Base-by-base conservation (phyloP, 2,113 vertebrate species). In the Arvicanthis niloticus region DNA sequence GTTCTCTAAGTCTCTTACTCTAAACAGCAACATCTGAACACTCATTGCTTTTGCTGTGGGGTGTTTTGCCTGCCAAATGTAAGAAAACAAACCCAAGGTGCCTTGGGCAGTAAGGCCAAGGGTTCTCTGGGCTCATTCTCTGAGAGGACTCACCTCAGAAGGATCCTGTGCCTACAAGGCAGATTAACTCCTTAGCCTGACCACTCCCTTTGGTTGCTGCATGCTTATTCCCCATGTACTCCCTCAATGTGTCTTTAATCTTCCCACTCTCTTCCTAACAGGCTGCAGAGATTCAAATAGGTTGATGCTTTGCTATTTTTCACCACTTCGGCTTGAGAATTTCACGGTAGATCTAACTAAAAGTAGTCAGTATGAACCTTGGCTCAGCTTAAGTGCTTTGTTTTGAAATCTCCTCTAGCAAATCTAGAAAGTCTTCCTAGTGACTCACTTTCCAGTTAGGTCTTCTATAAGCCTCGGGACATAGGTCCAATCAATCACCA, bases 171-270 rank as follows among this genome's bases (percentile, higher is more conserved):
- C 7, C 51, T 34, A 26, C 5, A 22, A 40, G 16, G 42, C 9
- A 34, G 7, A 26, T 7, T 12, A 8, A 15, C 58, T 86, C 42
- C 24, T 29, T 22, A 62, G 34, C 24, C 16, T 40, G 31, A 19
- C 7, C 8, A 42, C 0, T 11, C 1, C 75, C n/a, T 51, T 53
- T 9, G 15, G 21, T 17, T 48, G 13, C 8, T 70, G n/a, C 29
- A 9, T 19, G 3, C 75, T 8, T n/a, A 2, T 6, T 51, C 22
- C 7, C 40, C 40, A 0, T 15, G 31, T 15, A 3, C 10, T 16
- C 17, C 21, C 42, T 80, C 17, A 45, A 21, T 31, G n/a, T 3
- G 0, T 15, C 29, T 72, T 11, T n/a, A 42, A 26, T 29, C n/a
- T 40, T 60, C 40, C 7, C n/a, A 67, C 51, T 60, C 60, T 10